Evolutionary conservation across 2,113 vertebrate species (phyloP), one percentile per base, ranked within the genome.

Genomic region (Otus sunia): DNA sequence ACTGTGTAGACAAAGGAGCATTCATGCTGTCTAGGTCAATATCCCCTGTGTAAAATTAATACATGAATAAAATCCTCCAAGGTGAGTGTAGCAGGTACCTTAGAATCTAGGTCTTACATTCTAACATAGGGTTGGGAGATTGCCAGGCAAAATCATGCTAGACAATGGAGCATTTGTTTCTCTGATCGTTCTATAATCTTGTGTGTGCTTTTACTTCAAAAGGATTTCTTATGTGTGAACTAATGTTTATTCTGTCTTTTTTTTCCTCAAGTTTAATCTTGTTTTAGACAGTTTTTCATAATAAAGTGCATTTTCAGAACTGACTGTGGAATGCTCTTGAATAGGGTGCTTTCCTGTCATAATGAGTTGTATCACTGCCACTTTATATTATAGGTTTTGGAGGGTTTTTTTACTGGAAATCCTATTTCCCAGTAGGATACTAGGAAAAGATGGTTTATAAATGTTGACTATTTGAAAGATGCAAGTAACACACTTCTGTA

Each of bases 301-400:
- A 96, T 96, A 97, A 97, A 97, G 72, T 47, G 6, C 9, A 5
- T 91, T 91, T 95, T 89, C n/a, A 76, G 68, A 79, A 83, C 29
- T 72, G 45, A 66, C 26, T 71, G 12, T 92, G 37, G 19, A 88
- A 94, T 63, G 25, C 5, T 94, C 12, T 94, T 90, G 20, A 62
- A 56, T 9, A 43, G 26, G 23, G 26, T 72, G 16, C 34, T 83
- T 89, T 93, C 39, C 15, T 77, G 16, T 45, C 12, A 55, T 36
- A 80, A 20, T 15, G 18, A 86, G n/a, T 62, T 66, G 12, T 39
- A 75, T 55, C 15, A 27, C 37, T 86, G 37, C 27, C 29, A 32
- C 15, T 62, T 41, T 45, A 71, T 52, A 10, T 29, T 59, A 68
- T 10, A 67, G 14, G 52, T 53, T 15, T 50, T 37, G 23, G 15